Percentiles rank a stretch among this genome's conserved stretches.
These are phyloP conservation scores for Dipodomys spectabilis DNA, from an alignment of 2,113 vertebrate species.

Conservation along the genomic window DNA sequence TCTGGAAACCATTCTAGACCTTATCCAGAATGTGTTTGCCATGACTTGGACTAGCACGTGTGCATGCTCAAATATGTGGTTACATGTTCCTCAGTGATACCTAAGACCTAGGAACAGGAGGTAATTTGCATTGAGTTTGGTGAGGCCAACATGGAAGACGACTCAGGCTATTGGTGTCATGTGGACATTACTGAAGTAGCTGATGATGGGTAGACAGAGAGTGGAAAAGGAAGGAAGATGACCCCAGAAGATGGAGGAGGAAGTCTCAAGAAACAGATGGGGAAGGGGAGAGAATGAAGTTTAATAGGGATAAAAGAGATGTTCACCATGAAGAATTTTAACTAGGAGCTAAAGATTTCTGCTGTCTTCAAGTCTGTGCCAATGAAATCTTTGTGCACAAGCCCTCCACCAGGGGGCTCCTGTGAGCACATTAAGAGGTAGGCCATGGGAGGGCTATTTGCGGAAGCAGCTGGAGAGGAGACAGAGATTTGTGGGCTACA, in stretches of 20 bases:
- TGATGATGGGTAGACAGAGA: not conserved
- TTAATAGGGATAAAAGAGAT: not conserved
- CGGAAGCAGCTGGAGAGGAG: not conserved
- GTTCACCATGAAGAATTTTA: not conserved
- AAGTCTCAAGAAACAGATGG: not conserved
- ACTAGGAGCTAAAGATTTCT: not conserved
- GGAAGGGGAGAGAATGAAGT: not conserved
- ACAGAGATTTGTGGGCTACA: not conserved
- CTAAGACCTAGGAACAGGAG: not conserved
- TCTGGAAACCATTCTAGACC: not conserved
- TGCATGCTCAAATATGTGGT: not conserved
- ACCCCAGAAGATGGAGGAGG: not conserved
- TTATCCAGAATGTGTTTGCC: not conserved
- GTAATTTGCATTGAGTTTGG: not conserved
- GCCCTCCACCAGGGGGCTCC: too few relatives aligned
- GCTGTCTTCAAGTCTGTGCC: not conserved
- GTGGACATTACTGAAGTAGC: not conserved
- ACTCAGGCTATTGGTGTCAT: not conserved
- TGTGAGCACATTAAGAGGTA: too few relatives aligned
- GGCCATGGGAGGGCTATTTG: too few relatives aligned
- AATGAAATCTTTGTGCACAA: too few relatives aligned
- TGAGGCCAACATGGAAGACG: not conserved
- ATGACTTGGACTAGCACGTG: not conserved
- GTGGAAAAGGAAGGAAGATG: not conserved
- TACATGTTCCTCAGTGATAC: not conserved